Conservation (phyloP, 1,140 invertebrate genomes). For the Philotrypesis tridentata region DNA sequence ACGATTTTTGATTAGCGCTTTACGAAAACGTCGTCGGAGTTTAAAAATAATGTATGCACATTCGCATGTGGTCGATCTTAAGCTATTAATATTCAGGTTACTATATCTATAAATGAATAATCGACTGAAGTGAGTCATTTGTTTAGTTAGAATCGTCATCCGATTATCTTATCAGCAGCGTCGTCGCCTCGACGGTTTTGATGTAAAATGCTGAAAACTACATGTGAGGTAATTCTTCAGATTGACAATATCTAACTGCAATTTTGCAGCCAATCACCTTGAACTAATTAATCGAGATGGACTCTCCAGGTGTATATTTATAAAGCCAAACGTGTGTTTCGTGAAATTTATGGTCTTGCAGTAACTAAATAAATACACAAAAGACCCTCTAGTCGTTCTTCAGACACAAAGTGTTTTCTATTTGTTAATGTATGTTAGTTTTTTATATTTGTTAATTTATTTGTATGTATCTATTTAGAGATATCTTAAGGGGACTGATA, state of each 20-base stretch:
- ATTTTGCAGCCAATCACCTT: background rate
- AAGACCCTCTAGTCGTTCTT: no score
- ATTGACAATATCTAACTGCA: conserved; percentile 6
- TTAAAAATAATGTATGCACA: background rate
- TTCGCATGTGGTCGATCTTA: background rate
- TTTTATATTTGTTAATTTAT: no score
- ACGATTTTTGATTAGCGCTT: background rate
- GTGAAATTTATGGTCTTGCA: no score
- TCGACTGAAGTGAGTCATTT: background rate
- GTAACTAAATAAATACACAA: no score
- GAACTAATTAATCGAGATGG: background rate
- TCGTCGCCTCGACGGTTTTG: background rate
- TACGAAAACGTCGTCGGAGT: background rate
- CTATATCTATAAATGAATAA: background rate
- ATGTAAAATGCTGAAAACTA: background rate
- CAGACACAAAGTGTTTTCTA: no score
- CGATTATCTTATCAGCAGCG: conserved; percentile 36
- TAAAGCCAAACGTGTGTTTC: background rate
- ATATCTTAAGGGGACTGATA: no score
- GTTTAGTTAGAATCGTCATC: conserved; percentile 18
- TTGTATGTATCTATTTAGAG: no score
- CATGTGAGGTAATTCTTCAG: background rate
- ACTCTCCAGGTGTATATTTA: no score
- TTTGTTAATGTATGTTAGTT: no score
- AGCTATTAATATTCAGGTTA: background rate